phyloP scores from a whole-genome alignment of 2,797 vertebrate genomes.

The Neosalanx taihuensis region DNA sequence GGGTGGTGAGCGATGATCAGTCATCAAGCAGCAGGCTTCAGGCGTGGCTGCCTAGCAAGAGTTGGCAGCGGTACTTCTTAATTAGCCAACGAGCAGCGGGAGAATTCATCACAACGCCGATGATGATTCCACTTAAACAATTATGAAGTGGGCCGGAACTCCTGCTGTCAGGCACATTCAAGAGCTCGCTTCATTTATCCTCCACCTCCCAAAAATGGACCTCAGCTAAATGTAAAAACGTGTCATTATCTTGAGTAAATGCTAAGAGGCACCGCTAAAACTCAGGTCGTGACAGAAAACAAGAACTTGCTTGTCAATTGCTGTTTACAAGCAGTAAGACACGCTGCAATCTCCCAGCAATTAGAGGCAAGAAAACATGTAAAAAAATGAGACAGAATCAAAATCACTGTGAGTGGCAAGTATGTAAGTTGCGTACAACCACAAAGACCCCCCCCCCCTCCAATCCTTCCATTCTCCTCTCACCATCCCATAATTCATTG shows the following conservation, averaged over 20 bases:
- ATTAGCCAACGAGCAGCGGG: conserved; percentile 32
- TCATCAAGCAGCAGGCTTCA: conserved; percentile 23
- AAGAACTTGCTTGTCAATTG: background rate
- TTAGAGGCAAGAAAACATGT: background rate
- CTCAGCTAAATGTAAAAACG: background rate
- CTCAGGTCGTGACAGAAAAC: background rate
- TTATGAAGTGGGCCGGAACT: conserved; percentile 31
- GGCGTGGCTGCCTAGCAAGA: background rate
- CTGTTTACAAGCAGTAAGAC: background rate
- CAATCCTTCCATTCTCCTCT: background rate
- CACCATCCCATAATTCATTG: conserved; percentile 2
- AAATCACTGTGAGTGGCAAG: background rate
- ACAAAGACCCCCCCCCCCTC: background rate
- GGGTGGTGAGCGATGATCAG: conserved; percentile 12
- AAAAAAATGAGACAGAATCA: background rate
- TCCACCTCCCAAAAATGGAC: background rate
- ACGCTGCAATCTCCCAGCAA: background rate
- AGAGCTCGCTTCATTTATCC: background rate
- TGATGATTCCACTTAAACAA: conserved; percentile 37
- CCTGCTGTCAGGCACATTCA: conserved; percentile 10
- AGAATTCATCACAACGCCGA: conserved; percentile 40
- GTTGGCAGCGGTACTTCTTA: conserved; percentile 13
- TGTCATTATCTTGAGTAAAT: background rate
- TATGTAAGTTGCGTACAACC: too few species aligned
- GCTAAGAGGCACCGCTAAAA: background rate